Percentiles rank a stretch among this genome's conserved stretches.
These are phyloP conservation scores for Malacosoma neustria DNA, from an alignment of 2,888 invertebrate genomes.

Conservation along the genomic window DNA sequence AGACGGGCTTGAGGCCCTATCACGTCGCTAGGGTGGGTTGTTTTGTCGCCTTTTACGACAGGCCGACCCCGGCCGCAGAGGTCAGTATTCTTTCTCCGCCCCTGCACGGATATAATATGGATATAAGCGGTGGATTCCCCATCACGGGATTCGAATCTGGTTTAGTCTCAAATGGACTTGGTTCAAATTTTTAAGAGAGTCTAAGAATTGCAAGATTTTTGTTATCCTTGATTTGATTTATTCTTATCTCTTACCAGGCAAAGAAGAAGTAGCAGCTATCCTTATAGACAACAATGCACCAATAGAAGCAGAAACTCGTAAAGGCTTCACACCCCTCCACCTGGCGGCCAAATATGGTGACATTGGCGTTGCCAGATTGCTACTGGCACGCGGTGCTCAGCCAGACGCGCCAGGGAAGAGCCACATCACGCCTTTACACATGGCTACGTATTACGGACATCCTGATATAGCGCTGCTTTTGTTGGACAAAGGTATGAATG, in stretches of 20 bases:
- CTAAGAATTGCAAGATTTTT: too few relatives aligned
- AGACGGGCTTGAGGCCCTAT: too few relatives aligned
- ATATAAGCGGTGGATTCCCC: too few relatives aligned
- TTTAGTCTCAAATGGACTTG: too few relatives aligned
- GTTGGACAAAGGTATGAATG: slow-evolving; percentile 83
- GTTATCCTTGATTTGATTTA: too few relatives aligned
- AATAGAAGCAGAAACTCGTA: slow-evolving; percentile 93
- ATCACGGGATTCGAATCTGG: too few relatives aligned
- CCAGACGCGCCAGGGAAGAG: slow-evolving; percentile 93
- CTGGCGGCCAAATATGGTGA: slow-evolving; percentile 98
- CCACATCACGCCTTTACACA: slow-evolving; percentile 95
- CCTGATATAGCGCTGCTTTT: slow-evolving; percentile 91
- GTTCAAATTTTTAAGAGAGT: too few relatives aligned
- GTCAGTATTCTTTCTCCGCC: too few relatives aligned
- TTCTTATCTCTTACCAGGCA: slow-evolving; percentile 59
- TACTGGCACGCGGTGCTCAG: slow-evolving; percentile 90
- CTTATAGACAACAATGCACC: slow-evolving; percentile 94
- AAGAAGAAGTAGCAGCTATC: slow-evolving; percentile 92
- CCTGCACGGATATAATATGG: too few relatives aligned
- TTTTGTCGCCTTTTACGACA: too few relatives aligned
- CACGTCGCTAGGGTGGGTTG: too few relatives aligned
- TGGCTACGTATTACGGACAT: slow-evolving; percentile 98
- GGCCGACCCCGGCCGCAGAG: too few relatives aligned
- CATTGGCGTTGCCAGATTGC: slow-evolving; percentile 87
- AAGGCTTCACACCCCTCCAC: slow-evolving; percentile 97